phyloP scores from a whole-genome alignment of 2,888 invertebrate genomes.

The Yponomeuta cagnagella region DNA sequence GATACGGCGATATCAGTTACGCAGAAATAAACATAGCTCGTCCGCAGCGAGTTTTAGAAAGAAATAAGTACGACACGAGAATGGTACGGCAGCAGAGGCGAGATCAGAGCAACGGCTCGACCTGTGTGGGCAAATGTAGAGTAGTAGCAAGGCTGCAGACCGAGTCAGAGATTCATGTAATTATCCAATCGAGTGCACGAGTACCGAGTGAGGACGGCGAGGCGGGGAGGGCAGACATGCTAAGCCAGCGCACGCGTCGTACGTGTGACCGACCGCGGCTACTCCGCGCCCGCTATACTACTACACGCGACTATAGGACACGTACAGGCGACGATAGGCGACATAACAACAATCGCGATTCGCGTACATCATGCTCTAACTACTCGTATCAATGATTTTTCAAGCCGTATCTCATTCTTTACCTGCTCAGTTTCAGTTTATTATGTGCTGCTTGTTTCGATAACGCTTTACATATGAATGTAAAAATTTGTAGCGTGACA shows the following conservation, averaged over 20 bases:
- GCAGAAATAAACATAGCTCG: not conserved
- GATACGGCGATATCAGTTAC: too few species aligned
- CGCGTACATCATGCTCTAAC: not conserved
- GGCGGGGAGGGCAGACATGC: slow-evolving; percentile 16
- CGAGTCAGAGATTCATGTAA: slow-evolving; percentile 52
- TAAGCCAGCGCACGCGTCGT: slow-evolving; percentile 37
- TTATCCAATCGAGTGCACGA: slow-evolving; percentile 66
- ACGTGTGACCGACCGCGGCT: slow-evolving; percentile 39
- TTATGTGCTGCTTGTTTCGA: too few species aligned
- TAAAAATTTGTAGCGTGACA: too few species aligned
- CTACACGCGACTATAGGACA: not conserved
- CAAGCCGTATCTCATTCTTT: too few species aligned
- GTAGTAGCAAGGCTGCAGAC: slow-evolving; percentile 39
- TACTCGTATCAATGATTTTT: too few species aligned
- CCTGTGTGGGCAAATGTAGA: slow-evolving; percentile 9
- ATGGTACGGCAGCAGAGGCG: not conserved
- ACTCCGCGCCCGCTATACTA: not conserved
- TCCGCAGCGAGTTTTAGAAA: not conserved
- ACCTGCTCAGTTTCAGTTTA: too few species aligned
- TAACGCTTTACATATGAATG: too few species aligned
- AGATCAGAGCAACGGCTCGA: not conserved
- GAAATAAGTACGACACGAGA: not conserved
- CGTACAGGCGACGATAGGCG: not conserved
- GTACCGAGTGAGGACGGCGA: slow-evolving; percentile 34
- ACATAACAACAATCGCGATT: not conserved